A percentile compares a stretch with the other conserved stretches of the same genome.
Conservation (phyloP, 2,888 invertebrate species). For the Odontomyia ornata region DNA sequence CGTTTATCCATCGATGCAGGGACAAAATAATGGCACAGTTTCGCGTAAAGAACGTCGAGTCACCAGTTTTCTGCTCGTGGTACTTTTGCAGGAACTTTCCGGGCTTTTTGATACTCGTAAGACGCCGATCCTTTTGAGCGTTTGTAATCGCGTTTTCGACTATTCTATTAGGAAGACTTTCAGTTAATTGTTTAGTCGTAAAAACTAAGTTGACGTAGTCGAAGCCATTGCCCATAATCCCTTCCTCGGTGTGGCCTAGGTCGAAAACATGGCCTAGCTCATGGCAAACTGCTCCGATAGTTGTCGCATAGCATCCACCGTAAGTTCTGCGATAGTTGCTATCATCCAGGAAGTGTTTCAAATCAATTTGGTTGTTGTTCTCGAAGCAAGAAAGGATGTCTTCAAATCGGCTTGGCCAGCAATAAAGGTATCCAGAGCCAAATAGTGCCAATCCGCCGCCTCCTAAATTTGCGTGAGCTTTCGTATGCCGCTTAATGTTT, state of each 20-base stretch:
- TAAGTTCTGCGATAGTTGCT: conserved; percentile 88
- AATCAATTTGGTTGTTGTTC: conserved; percentile 72
- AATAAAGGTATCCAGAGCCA: conserved; percentile 88
- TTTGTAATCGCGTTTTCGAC: conserved; percentile 49
- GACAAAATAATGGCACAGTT: conserved; percentile 61
- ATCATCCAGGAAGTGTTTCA: conserved; percentile 83
- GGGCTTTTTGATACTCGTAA: conserved; percentile 58
- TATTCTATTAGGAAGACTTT: conserved; percentile 58
- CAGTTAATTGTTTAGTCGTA: conserved; percentile 68
- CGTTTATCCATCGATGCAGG: conserved; percentile 60
- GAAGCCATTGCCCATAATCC: conserved; percentile 90
- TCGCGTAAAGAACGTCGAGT: conserved; percentile 60
- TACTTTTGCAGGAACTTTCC: conserved; percentile 59
- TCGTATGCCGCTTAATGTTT: conserved; percentile 74
- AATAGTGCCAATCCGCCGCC: conserved; percentile 92
- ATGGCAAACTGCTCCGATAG: conserved; percentile 89
- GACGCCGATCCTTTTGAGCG: conserved; percentile 51
- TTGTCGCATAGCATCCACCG: conserved; percentile 89
- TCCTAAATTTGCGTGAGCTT: conserved; percentile 89
- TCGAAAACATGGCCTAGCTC: conserved; percentile 95
- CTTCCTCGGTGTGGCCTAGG: conserved; percentile 87
- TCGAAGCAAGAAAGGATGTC: conserved; percentile 69
- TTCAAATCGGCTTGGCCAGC: conserved; percentile 81
- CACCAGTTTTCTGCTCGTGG: conserved; percentile 59
- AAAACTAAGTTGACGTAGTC: conserved; percentile 84